Percentiles rank a stretch among this genome's conserved stretches.
Evolutionary conservation across 2,797 vertebrate species (phyloP).

Genomic region (Pteropus rufus): DNA sequence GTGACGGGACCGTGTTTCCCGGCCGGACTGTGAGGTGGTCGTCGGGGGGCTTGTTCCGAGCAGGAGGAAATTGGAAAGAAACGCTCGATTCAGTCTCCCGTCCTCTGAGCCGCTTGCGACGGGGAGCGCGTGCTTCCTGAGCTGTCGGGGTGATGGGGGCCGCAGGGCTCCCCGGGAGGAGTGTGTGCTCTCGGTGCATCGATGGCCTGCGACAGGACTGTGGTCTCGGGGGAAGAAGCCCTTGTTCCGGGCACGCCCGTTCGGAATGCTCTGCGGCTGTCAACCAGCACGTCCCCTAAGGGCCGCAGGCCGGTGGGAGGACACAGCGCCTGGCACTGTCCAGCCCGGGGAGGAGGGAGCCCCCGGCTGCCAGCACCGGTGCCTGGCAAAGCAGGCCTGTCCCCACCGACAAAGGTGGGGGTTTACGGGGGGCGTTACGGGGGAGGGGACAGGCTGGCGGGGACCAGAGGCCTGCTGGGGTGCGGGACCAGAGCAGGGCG

Average conservation of each 20-base stretch:
- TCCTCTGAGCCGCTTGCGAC: neutral
- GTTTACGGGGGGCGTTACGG: neutral
- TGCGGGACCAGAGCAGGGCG: no score
- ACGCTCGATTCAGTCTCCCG: neutral
- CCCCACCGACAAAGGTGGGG: neutral
- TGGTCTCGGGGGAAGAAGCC: conserved; percentile 11
- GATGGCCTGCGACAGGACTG: conserved; percentile 13
- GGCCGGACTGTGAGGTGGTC: no score
- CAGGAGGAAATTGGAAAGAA: neutral
- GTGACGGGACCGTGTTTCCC: no score
- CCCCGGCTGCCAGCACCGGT: no score
- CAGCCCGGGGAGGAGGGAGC: neutral
- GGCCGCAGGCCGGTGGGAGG: neutral
- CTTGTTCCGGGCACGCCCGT: conserved; percentile 10
- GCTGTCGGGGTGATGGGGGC: neutral
- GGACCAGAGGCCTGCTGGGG: neutral
- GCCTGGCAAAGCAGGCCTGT: neutral
- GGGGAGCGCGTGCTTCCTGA: neutral
- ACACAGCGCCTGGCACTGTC: neutral
- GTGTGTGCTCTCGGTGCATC: neutral
- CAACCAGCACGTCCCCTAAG: conserved; percentile 39
- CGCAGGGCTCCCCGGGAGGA: neutral
- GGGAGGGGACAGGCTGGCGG: neutral
- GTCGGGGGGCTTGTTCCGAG: neutral
- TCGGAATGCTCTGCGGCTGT: conserved; percentile 40